These are phyloP conservation scores for Macquaria ambigua DNA, from an alignment of 2,113 vertebrate species.

Conservation along the genomic window DNA sequence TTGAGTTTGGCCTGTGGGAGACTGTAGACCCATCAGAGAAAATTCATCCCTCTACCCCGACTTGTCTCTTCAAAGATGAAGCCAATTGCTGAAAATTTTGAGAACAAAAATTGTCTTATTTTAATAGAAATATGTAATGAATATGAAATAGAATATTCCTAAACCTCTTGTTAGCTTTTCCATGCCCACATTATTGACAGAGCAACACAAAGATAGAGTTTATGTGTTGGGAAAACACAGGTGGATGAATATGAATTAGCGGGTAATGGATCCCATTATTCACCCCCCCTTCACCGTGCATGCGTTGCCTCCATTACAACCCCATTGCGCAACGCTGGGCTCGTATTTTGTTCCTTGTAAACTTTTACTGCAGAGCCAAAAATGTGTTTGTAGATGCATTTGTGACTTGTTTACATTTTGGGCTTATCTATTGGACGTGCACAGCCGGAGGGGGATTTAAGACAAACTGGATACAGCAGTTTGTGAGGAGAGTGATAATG, in stretches of 20 bases:
- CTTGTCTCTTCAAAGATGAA: slow-evolving; percentile 21
- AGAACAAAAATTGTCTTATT: background rate
- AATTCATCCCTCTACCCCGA: background rate
- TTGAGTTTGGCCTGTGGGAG: slow-evolving; percentile 30
- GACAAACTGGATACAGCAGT: slow-evolving; percentile 60
- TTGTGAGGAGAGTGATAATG: slow-evolving; percentile 68
- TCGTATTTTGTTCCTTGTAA: slow-evolving; percentile 61
- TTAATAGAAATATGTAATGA: background rate
- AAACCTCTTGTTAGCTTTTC: background rate
- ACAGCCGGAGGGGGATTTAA: slow-evolving; percentile 41
- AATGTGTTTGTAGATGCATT: slow-evolving; percentile 71
- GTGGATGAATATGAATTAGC: slow-evolving; percentile 35
- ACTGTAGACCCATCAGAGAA: slow-evolving; percentile 21
- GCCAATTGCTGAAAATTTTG: background rate
- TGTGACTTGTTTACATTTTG: slow-evolving; percentile 73
- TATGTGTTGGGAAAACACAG: slow-evolving; percentile 17
- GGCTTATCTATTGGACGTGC: slow-evolving; percentile 65
- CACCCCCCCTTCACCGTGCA: background rate
- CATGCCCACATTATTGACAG: background rate
- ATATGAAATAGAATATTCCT: background rate
- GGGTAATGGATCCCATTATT: slow-evolving; percentile 1
- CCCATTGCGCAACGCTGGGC: slow-evolving; percentile 54
- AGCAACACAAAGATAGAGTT: background rate
- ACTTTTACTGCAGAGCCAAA: slow-evolving; percentile 60
- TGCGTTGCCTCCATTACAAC: slow-evolving; percentile 21